Base-by-base conservation (phyloP, 1,140 invertebrate genomes). In the Drosophila ironensis region DNA sequence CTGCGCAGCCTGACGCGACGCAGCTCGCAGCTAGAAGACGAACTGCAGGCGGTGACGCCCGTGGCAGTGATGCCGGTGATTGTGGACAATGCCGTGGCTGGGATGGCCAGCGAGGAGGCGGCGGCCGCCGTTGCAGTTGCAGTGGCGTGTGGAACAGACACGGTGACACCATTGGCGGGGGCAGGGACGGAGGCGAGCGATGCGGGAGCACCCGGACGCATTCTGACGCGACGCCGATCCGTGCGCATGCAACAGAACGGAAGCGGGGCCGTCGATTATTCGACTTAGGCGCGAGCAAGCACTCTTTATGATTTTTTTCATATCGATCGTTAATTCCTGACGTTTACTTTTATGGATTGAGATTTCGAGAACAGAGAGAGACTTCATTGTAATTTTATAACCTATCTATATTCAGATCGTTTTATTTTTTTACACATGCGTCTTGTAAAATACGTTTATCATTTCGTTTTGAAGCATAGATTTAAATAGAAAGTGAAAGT, bases 1-100 rank as follows among this genome's bases (percentile, higher is more conserved):
- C 42, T 89, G 22, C 72, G 87, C 6, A 66, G 71, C 22, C 25
- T 88, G 9, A 56, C 81, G 3, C 38, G 68, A 22, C 61, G 81
- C 2, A 80, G 25, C 94, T 95, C 84, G 91, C 94, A 68, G 22
- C 33, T 73, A 89, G 94, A 57, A 91, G 94, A 64, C 90, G 94
- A 59, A 91, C 94, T 53, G 33, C 46, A 56, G n/a, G 19, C 48
- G 17, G 38, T 48, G 14, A 91, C 57, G 90, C 91, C 86, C 78
- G 91, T 68, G 91, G 90, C 38, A 72, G 91, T 57, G 3, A 17
- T 16, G 91, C 66, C 73, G 0, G 12, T 68, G 8, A 47, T 80
- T n/a, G 9, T 88, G 30, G 87, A 89, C 40, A 84, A 87, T 60
- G 63, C 78, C 0, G 70, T 92, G 73, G 90, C 90, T 84, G 72